Base-by-base conservation (phyloP, 2,797 vertebrate genomes). In the Atherinosoma microstoma region DNA sequence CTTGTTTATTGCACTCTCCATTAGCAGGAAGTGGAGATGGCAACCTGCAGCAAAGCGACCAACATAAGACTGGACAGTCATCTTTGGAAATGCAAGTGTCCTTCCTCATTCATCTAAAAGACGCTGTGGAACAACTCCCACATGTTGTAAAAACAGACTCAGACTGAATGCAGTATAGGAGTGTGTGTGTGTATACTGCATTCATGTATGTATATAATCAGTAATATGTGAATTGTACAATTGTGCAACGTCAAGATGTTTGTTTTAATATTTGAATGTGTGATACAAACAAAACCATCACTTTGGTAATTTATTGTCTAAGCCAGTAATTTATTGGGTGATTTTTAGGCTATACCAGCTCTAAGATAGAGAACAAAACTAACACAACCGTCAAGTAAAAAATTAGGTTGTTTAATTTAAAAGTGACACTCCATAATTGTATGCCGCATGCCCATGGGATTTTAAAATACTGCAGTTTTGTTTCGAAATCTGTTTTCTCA, bases 91-190 rank as follows among this genome's bases (percentile, higher is more conserved):
- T 88, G 79, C 89, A 85, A 67, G 75, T 89, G 61, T 84, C 87
- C 6, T 87, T 92, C 22, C 22, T 90, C 32, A 79, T 93, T 70
- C 87, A 91, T 68, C 85, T 92, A 22, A 87, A 80, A 67, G 89
- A 92, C 32, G 85, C 90, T 8, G 78, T 91, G 58, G 89, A 87
- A 57, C 60, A 69, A 35, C 88, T 84, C 45, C 92, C 91, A 75
- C 40, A 93, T 80, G 85, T 76, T 80, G 84, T 86, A 24, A 62
- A 86, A 68, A 45, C 62, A 64, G 75, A 90, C 53, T 81, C 76
- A 35, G 82, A 87, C 34, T 93, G 70, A 92, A 76, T 60, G 35
- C 53, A 51, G 54, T 12, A 20, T 11, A 32, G 30, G 30, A 32
- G 30, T 32, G 3, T 32, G 24, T 27, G 24, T 27, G 24, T 27